These are phyloP conservation scores for Andrena minutula DNA, from an alignment of 2,888 invertebrate species.

Conservation along the genomic window DNA sequence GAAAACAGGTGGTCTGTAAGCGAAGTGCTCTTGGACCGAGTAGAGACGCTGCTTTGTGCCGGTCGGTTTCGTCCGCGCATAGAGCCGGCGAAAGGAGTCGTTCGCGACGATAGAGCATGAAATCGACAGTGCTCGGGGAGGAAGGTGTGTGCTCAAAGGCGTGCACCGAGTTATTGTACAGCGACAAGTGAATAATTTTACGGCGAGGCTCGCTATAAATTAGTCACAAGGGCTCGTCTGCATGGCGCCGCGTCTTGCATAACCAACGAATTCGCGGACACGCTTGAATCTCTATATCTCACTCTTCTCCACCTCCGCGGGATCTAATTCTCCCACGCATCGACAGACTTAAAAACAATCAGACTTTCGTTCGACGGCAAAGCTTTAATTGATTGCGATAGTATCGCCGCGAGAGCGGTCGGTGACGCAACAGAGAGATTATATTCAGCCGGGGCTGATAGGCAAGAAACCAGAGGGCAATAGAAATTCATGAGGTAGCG, in stretches of 20 bases:
- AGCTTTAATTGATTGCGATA: slow-evolving; percentile 18
- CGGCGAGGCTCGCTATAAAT: slow-evolving; percentile 74
- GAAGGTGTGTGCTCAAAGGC: slow-evolving; percentile 11
- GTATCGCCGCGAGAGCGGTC: not conserved
- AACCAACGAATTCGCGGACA: slow-evolving; percentile 30
- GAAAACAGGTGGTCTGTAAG: slow-evolving; percentile 40
- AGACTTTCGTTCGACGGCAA: not conserved
- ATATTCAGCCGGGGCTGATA: slow-evolving; percentile 20
- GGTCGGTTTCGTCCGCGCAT: too few relatives aligned
- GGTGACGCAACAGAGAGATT: slow-evolving; percentile 18
- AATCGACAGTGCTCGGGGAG: slow-evolving; percentile 7
- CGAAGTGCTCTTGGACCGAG: not conserved
- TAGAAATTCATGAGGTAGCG: slow-evolving; percentile 63
- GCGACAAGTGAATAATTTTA: slow-evolving; percentile 75
- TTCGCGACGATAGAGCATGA: slow-evolving; percentile 15
- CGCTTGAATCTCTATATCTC: not conserved
- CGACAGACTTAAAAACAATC: not conserved
- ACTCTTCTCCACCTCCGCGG: not conserved
- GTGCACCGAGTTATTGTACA: slow-evolving; percentile 63
- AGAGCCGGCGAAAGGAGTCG: too few relatives aligned
- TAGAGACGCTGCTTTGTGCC: not conserved
- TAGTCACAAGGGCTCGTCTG: slow-evolving; percentile 69
- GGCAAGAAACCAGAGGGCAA: slow-evolving; percentile 17
- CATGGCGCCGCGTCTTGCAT: slow-evolving; percentile 66
- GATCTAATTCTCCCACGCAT: not conserved